Base-by-base conservation (phyloP, 2,113 vertebrate genomes). In the Austrofundulus limnaeus region DNA sequence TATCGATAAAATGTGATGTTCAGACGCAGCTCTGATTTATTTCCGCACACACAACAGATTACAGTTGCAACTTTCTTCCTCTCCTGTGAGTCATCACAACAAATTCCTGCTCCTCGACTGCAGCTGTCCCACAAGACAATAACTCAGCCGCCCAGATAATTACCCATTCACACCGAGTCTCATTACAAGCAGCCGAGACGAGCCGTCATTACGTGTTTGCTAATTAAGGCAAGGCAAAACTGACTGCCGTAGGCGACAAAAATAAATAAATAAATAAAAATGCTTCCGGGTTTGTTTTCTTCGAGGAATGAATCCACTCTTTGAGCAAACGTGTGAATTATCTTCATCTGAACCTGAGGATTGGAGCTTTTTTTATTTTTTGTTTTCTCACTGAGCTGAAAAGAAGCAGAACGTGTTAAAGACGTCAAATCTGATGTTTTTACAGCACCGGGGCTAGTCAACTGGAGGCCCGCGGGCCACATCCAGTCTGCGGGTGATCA, bases 161-260 rank as follows among this genome's bases (percentile, higher is more conserved):
- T 71, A 68, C 61, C 72, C 68, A 80, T 75, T 80, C 72, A 77
- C 49, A 63, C 16, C 48, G 15, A 41, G 51, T 37, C 61, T 83
- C 57, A 72, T 79, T 80, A 76, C 25, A 14, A 57, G 53, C 49
- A 61, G 67, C 50, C 14, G 25, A 59, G 38, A 71, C 42, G 49
- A 53, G 38, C 31, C 56, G 45, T 59, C 73, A 78, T 75, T 68
- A 77, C 52, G 39, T 21, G 67, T 41, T 57, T 49, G 73, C 52
- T 71, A 70, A 63, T 62, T 37, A 52, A n/a, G n/a, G n/a, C n/a
- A n/a, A n/a, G n/a, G n/a, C n/a, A n/a, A n/a, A n/a, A n/a, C n/a
- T n/a, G 50, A 59, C 61, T 2, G 14, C 6, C 13, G 45, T 14
- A 57, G 61, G 21, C 38, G 53, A 61, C 60, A 45, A n/a, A n/a